phyloP scores from a whole-genome alignment of 2,113 vertebrate species.

The Ictalurus furcatus region DNA sequence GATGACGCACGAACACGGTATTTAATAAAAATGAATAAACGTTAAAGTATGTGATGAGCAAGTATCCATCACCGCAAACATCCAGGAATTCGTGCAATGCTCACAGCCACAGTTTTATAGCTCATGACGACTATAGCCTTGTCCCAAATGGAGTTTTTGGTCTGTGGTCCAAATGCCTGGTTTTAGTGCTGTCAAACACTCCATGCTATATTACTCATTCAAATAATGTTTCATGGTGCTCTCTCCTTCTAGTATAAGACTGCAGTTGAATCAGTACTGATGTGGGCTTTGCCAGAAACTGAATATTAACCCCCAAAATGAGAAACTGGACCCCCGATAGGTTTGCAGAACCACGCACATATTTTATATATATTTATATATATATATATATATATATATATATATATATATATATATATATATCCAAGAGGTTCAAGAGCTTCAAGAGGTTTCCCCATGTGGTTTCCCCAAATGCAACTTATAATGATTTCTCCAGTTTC shows the following conservation, averaged over 20 bases:
- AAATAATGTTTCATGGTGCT: not conserved
- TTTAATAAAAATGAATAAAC: not conserved
- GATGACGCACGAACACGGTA: not conserved
- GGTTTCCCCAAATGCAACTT: no score
- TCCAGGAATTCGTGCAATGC: conserved; percentile 21
- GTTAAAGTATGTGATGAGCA: conserved; percentile 30
- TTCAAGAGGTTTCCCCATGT: no score
- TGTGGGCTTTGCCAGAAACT: no score
- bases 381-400: no score
- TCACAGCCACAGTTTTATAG: conserved; percentile 5
- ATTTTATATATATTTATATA: no score
- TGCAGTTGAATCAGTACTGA: not conserved
- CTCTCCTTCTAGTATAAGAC: not conserved
- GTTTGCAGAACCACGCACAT: no score
- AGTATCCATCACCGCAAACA: conserved; percentile 23
- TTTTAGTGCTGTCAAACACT: not conserved
- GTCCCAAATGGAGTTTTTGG: not conserved
- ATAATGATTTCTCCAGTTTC: no score
- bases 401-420: no score
- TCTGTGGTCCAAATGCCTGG: not conserved
- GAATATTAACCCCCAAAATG: not conserved
- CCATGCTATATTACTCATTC: not conserved
- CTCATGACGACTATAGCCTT: not conserved
- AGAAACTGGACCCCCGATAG: not conserved
- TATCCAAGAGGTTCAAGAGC: no score